Conservation (phyloP, 2,797 vertebrate genomes). For the Loriculus beryllinus region DNA sequence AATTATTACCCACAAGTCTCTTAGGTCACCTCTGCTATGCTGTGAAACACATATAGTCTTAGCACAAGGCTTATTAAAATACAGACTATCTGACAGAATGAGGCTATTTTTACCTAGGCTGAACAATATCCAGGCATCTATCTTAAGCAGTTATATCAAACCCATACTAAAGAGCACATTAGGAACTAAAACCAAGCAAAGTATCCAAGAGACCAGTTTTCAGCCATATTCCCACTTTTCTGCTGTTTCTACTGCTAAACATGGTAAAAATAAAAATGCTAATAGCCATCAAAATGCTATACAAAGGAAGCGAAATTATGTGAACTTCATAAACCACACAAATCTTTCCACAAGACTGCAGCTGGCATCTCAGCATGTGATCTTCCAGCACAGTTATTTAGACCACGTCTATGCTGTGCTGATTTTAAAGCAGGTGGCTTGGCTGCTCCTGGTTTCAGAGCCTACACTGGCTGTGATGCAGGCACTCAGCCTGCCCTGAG, state of each 20-base stretch:
- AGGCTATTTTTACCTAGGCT: slow-evolving; percentile 13
- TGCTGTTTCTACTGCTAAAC: not conserved
- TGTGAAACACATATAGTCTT: not conserved
- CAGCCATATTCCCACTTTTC: not conserved
- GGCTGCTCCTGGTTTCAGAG: not conserved
- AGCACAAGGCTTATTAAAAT: slow-evolving; percentile 40
- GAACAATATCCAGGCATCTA: not conserved
- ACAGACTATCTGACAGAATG: slow-evolving; percentile 34
- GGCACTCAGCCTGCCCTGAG: not conserved
- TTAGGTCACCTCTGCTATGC: slow-evolving; percentile 1
- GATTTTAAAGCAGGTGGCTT: not conserved
- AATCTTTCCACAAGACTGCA: not conserved
- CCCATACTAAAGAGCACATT: not conserved
- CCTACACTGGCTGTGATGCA: not conserved
- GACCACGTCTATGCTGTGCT: not conserved
- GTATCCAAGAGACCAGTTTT: not conserved
- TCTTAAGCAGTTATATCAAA: not conserved
- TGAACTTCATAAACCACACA: not conserved
- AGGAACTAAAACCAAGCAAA: not conserved
- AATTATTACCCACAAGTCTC: slow-evolving; percentile 21
- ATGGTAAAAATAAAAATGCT: accelerated
- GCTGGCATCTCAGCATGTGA: not conserved
- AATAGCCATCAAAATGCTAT: not conserved
- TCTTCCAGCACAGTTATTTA: not conserved
- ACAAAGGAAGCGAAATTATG: not conserved